Evolutionary conservation across 2,113 vertebrate genomes (phyloP).

Genomic region (Fulmarus glacialis): DNA sequence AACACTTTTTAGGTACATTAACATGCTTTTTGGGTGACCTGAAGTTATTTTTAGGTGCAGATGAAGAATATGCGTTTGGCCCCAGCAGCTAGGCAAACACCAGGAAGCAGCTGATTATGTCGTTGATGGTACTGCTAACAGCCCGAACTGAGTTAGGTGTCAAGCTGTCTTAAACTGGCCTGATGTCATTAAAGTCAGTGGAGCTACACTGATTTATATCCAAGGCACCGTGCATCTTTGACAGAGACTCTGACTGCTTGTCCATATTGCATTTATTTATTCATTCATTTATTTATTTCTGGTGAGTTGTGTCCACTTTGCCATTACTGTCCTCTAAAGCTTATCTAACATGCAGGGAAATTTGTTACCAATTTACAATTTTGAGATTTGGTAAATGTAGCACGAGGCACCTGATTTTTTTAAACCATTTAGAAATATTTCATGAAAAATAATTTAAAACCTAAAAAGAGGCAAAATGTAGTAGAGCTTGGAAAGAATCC

Average conservation of each 20-base stretch:
- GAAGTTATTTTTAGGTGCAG: background rate
- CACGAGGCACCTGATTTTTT: background rate
- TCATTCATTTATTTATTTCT: background rate
- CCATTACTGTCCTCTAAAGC: background rate
- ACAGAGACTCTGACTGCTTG: slow-evolving; percentile 38
- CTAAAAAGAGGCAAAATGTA: background rate
- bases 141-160: background rate
- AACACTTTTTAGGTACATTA: background rate
- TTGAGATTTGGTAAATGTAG: background rate
- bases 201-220: slow-evolving; percentile 58
- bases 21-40: background rate
- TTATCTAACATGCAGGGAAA: background rate
- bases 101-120: slow-evolving; percentile 8
- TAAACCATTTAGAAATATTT: background rate
- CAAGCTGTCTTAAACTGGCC: background rate
- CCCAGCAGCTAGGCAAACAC: background rate
- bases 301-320: background rate
- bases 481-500: background rate
- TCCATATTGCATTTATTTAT: background rate
- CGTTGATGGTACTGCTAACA: slow-evolving; percentile 39
- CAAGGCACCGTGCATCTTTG: background rate
- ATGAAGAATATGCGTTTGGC: background rate
- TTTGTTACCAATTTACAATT: background rate
- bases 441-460: background rate
- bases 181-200: slow-evolving; percentile 31